These are phyloP conservation scores for Charanyca ferruginea DNA, from an alignment of 2,888 invertebrate species.

Conservation along the genomic window DNA sequence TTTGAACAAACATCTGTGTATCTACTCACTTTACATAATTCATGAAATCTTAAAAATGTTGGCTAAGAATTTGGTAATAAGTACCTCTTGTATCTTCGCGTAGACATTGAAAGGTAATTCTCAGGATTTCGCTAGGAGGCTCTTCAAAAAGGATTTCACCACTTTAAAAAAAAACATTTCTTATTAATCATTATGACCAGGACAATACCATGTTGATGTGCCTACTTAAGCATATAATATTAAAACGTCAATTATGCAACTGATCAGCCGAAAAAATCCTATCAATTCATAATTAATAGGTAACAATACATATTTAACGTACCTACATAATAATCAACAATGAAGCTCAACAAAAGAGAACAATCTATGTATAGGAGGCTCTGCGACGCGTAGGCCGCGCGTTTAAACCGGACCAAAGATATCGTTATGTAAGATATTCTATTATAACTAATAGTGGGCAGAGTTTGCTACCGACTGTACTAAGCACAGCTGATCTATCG, in stretches of 20 bases:
- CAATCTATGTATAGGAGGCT: constrained; percentile 60
- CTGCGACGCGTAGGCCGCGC: constrained; percentile 73
- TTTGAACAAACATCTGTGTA: too few species aligned
- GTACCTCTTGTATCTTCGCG: too few species aligned
- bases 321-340: constrained; percentile 54
- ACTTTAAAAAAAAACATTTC: too few species aligned
- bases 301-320: constrained; percentile 48
- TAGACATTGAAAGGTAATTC: too few species aligned
- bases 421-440: constrained; percentile 72
- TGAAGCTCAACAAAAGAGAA: constrained; percentile 63
- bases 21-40: too few species aligned
- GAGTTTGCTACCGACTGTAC: constrained; percentile 61
- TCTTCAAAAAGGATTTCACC: too few species aligned
- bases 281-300: constrained; percentile 16
- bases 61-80: too few species aligned
- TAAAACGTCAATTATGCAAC: constrained; percentile 9
- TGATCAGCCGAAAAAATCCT: not conserved
- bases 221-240: not conserved
- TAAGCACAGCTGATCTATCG: constrained; percentile 67
- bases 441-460: constrained; percentile 73
- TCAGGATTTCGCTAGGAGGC: not conserved
- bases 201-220: too few species aligned
- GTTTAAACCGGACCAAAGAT: constrained; percentile 74
- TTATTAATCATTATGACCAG: too few species aligned
- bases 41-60: too few species aligned